Evolutionary conservation across 2,888 invertebrate species (phyloP).

Genomic region (Ramazzottius varieornatus): DNA sequence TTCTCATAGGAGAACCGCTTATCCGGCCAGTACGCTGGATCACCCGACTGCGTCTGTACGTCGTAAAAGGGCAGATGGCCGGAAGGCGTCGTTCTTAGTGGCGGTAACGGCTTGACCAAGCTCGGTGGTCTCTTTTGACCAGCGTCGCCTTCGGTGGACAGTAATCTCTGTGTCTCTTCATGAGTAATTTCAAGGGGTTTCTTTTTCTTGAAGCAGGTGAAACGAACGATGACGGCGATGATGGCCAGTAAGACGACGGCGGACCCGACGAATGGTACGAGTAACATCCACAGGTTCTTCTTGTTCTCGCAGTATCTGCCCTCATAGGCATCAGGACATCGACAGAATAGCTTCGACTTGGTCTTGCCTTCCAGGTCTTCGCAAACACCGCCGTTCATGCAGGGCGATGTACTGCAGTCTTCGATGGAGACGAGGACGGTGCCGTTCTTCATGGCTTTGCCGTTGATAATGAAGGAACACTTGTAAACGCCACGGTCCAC

Average conservation of each 20-base stretch:
- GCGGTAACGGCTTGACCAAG: not conserved
- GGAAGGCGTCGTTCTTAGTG: not conserved
- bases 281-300: not conserved
- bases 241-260: not conserved
- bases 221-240: not conserved
- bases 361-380: not conserved
- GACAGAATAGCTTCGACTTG: not conserved
- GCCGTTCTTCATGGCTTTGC: not conserved
- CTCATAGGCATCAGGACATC: not conserved
- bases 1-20: not conserved
- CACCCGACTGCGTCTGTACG: not conserved
- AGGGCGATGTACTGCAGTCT: slow-evolving; percentile 1
- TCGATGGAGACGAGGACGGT: slow-evolving; percentile 1
- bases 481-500: not conserved
- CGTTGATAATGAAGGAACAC: not conserved
- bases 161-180: no score
- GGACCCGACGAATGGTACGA: not conserved
- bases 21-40: not conserved
- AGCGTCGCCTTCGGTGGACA: no score
- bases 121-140: no score
- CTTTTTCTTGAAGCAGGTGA: not conserved
- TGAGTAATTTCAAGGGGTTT: no score
- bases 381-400: slow-evolving; percentile 1
- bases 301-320: not conserved
- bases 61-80: not conserved